Percentiles rank a stretch among this genome's conserved stretches.
phyloP scores from a whole-genome alignment of 1,140 invertebrate species.

The Habropoda laboriosa region DNA sequence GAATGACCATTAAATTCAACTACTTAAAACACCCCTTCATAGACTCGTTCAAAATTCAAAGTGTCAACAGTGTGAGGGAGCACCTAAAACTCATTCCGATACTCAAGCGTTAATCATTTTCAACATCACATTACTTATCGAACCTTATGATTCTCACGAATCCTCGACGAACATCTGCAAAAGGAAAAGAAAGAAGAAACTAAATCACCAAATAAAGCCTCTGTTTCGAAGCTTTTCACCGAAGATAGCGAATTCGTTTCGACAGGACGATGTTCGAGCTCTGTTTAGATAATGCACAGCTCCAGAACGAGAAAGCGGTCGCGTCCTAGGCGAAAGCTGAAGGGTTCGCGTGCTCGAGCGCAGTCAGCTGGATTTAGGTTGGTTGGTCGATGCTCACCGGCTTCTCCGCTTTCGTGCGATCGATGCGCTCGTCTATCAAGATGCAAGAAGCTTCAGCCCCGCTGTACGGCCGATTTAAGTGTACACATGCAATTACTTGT shows the following conservation, averaged over 20 bases:
- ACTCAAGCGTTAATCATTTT: no score
- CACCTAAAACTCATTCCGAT: no score
- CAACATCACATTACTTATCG: no score
- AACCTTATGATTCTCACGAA: no score
- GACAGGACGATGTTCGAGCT: constrained; percentile 48
- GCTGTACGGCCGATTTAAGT: constrained; percentile 20
- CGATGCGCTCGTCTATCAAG: constrained; percentile 70
- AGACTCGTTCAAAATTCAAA: no score
- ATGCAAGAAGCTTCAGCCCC: constrained; percentile 52
- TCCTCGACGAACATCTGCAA: no score
- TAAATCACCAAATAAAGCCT: neutral
- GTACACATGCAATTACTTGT: constrained; percentile 34
- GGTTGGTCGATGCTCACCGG: constrained; percentile 68
- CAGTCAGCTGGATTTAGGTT: constrained; percentile 74
- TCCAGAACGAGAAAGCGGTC: constrained; percentile 39
- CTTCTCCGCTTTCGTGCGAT: constrained; percentile 57
- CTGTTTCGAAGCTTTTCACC: neutral
- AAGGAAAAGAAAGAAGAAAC: no score
- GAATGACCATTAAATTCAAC: no score
- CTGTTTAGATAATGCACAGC: constrained; percentile 66
- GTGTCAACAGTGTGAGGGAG: no score
- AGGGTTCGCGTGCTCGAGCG: constrained; percentile 67
- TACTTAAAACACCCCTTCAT: no score
- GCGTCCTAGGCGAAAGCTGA: constrained; percentile 47
- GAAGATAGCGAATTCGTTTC: constrained; percentile 44